phyloP scores from a whole-genome alignment of 2,888 invertebrate genomes.

The Cylindroiulus punctatus region DNA sequence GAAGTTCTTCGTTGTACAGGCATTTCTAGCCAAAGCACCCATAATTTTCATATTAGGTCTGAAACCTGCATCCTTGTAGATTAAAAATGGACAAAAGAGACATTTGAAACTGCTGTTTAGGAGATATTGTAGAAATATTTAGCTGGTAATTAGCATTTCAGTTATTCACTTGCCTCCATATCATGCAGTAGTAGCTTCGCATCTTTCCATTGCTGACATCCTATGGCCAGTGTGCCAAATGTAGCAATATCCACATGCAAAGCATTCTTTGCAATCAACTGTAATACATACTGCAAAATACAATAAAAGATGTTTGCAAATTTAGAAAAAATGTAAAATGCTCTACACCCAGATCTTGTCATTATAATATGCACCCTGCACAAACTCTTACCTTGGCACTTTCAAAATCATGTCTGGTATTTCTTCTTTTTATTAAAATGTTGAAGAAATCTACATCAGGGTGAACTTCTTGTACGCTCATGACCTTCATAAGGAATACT shows the following conservation, averaged over 20 bases:
- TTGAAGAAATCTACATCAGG: slow-evolving; percentile 87
- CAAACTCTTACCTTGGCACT: slow-evolving; percentile 75
- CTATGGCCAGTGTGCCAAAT: slow-evolving; percentile 84
- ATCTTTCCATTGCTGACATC: slow-evolving; percentile 75
- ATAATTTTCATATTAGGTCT: slow-evolving; percentile 76
- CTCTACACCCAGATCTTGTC: too few relatives aligned
- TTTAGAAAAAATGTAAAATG: not conserved
- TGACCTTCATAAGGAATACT: slow-evolving; percentile 72
- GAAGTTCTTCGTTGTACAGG: slow-evolving; percentile 73
- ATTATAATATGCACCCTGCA: not conserved
- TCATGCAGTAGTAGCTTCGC: slow-evolving; percentile 75
- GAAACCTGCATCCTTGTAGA: slow-evolving; percentile 71
- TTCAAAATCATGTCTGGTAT: slow-evolving; percentile 75
- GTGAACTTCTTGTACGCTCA: slow-evolving; percentile 72
- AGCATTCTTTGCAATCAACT: slow-evolving; percentile 67
- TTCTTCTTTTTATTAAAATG: slow-evolving; percentile 83
- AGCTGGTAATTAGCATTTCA: not conserved
- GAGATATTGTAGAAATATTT: not conserved
- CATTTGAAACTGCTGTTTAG: not conserved
- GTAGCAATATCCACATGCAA: slow-evolving; percentile 79
- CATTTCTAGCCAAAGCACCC: slow-evolving; percentile 77
- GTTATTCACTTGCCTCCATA: slow-evolving; percentile 72
- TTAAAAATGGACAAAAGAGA: too few relatives aligned
- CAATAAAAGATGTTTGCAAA: not conserved
- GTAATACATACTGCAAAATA: slow-evolving; percentile 67